A percentile compares a stretch with the other conserved stretches of the same genome.
Conservation (phyloP, 2,113 vertebrate species). For the Thamnophis sirtalis region DNA sequence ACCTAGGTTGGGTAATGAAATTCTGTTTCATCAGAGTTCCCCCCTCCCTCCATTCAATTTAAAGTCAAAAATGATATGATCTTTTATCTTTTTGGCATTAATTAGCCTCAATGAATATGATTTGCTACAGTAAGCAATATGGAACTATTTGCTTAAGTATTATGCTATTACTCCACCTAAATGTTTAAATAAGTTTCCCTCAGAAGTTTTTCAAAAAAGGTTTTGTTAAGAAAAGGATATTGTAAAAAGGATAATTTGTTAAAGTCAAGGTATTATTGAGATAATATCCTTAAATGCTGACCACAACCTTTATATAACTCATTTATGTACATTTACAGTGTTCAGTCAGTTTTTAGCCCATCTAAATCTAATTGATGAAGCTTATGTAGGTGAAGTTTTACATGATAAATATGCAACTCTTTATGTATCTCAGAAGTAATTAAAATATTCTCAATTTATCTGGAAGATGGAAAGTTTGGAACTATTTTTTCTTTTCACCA, state of each 20-base stretch:
- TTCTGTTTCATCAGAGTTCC: not conserved
- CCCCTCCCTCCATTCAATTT: not conserved
- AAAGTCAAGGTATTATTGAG: not conserved
- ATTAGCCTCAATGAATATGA: not conserved
- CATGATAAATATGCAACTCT: constrained; percentile 72
- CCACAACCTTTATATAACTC: not conserved
- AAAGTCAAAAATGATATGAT: not conserved
- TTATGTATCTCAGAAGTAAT: constrained; percentile 65
- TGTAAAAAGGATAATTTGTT: not conserved
- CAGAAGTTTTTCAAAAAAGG: not conserved
- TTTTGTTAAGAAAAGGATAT: not conserved
- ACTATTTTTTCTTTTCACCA: constrained; percentile 71
- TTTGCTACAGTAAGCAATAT: not conserved
- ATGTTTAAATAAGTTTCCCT: not conserved
- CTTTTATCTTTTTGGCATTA: not conserved
- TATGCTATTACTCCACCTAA: not conserved
- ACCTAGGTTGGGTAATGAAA: not conserved
- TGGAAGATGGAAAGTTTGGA: constrained; percentile 73
- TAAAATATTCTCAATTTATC: constrained; percentile 72
- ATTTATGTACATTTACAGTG: fast-evolving
- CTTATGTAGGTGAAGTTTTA: constrained; percentile 26
- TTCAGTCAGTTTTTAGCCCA: constrained; percentile 10
- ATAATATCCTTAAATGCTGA: not conserved
- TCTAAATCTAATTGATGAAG: constrained; percentile 52
- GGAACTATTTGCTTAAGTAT: not conserved